phyloP scores from a whole-genome alignment of 2,113 vertebrate genomes.

The Poeciliopsis turrubarensis region DNA sequence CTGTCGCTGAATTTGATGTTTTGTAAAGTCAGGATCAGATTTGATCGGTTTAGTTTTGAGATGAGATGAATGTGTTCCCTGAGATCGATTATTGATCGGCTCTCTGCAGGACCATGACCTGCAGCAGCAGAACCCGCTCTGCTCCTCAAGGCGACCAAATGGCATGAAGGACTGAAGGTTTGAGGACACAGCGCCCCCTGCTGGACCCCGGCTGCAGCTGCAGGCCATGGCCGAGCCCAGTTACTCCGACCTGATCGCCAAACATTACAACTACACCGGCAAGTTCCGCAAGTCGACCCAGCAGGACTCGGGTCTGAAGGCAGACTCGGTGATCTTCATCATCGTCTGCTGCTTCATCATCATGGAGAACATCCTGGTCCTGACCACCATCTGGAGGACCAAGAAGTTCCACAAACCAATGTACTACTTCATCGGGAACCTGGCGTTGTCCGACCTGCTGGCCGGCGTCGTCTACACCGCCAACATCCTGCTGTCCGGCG shows the following conservation, averaged over 20 bases:
- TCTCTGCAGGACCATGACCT: constrained; percentile 53
- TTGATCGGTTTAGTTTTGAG: background rate
- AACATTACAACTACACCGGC: constrained; percentile 96
- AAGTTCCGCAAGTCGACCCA: constrained; percentile 82
- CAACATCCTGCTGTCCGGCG: constrained; percentile 93
- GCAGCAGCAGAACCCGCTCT: constrained; percentile 36
- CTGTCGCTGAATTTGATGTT: no score
- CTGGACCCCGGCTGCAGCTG: constrained; percentile 49
- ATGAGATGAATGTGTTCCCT: background rate
- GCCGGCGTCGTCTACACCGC: constrained; percentile 92
- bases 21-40: no score
- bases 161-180: constrained; percentile 54
- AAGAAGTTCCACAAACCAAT: constrained; percentile 99
- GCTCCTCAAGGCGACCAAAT: constrained; percentile 56
- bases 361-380: constrained; percentile 94
- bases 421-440: constrained; percentile 99
- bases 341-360: constrained; percentile 98
- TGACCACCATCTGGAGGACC: constrained; percentile 97
- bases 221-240: constrained; percentile 77
- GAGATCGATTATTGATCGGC: background rate
- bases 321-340: constrained; percentile 91
- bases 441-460: constrained; percentile 95
- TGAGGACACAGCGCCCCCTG: constrained; percentile 64
- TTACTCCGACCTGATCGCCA: constrained; percentile 87
- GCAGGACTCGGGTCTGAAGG: constrained; percentile 83